A percentile compares a stretch with the other conserved stretches of the same genome.
phyloP scores from a whole-genome alignment of 2,797 vertebrate species.

The Dendrocincla tyrannina region DNA sequence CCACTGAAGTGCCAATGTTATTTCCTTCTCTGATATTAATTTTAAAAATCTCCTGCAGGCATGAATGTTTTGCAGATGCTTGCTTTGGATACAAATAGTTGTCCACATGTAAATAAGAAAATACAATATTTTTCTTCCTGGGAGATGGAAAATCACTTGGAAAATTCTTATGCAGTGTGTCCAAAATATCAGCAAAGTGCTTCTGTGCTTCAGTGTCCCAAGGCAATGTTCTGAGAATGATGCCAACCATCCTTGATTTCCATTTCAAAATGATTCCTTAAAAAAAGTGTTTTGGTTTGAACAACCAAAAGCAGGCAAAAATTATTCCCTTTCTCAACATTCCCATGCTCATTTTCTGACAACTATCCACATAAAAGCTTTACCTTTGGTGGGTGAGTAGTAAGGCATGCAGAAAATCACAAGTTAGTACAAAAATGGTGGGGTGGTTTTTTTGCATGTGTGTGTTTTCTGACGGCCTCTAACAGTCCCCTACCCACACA shows the following conservation, averaged over 20 bases:
- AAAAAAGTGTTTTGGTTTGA: not conserved
- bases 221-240: not conserved
- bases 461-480: not conserved
- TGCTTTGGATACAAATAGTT: not conserved
- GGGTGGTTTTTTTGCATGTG: not conserved
- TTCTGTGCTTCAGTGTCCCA: not conserved
- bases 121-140: not conserved
- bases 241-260: not conserved
- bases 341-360: not conserved
- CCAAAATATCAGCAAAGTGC: slow-evolving; percentile 2
- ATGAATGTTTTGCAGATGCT: not conserved
- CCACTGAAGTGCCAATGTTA: not conserved
- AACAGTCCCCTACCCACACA: not conserved
- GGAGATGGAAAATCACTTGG: not conserved
- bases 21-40: not conserved
- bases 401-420: not conserved
- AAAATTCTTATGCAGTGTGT: not conserved
- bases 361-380: not conserved
- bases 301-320: not conserved
- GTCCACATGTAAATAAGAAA: not conserved
- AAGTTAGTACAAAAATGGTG: not conserved
- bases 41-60: not conserved
- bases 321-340: not conserved
- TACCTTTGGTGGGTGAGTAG: not conserved
- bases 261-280: not conserved